Conservation (phyloP, 2,888 invertebrate genomes). For the Tipula vernalis region DNA sequence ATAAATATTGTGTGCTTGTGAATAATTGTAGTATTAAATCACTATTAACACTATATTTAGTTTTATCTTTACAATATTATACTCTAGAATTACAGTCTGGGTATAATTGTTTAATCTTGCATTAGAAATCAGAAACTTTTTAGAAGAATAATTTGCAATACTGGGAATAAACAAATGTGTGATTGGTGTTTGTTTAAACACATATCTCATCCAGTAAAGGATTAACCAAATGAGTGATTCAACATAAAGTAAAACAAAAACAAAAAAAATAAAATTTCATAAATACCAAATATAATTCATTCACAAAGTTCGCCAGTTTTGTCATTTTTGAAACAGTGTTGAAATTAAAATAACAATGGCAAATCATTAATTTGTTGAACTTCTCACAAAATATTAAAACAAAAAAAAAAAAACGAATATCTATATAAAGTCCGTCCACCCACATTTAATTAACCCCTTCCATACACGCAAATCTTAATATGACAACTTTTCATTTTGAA, state of each 20-base stretch:
- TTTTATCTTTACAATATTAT: not conserved
- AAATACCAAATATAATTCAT: not conserved
- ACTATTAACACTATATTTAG: not conserved
- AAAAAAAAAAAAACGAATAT: no score
- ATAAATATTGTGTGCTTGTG: not conserved
- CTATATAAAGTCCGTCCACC: not conserved
- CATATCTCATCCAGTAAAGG: not conserved
- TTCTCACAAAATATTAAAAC: not conserved
- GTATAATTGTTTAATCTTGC: not conserved
- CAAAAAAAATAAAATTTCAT: not conserved
- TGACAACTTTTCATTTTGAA: not conserved
- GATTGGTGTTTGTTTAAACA: not conserved
- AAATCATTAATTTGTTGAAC: not conserved
- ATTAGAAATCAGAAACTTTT: not conserved
- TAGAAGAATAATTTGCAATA: not conserved
- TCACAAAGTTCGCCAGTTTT: not conserved
- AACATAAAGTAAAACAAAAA: no score
- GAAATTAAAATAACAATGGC: not conserved
- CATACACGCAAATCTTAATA: not conserved
- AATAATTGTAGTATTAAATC: not conserved
- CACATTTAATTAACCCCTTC: not conserved
- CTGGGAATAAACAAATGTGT: not conserved
- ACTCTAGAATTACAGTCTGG: not conserved
- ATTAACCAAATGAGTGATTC: not conserved
- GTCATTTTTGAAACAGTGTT: not conserved